Conservation (phyloP, 2,888 invertebrate species). For the Neoascia interrupta region DNA sequence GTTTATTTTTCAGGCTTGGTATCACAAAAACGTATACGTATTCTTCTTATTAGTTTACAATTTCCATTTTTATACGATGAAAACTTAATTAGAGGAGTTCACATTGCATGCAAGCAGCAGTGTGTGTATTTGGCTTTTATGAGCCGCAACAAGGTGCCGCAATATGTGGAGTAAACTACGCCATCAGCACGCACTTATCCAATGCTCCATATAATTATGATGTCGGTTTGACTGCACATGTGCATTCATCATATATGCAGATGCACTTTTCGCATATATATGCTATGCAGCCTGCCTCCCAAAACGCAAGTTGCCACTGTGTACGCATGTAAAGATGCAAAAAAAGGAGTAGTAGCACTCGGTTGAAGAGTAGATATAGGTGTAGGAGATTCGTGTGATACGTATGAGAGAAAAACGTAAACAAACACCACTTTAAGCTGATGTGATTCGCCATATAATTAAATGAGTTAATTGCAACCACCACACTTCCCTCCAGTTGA, state of each 20-base stretch:
- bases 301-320: slow-evolving; percentile 2
- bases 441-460: slow-evolving; percentile 60
- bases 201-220: slow-evolving; percentile 58
- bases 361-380: slow-evolving; percentile 4
- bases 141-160: slow-evolving; percentile 56
- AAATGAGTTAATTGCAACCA: slow-evolving; percentile 41
- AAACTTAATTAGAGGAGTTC: slow-evolving; percentile 66
- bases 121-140: slow-evolving; percentile 38
- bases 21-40: no score
- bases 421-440: neutral
- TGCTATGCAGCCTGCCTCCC: slow-evolving; percentile 5
- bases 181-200: slow-evolving; percentile 61
- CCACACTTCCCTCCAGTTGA: neutral
- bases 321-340: neutral
- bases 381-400: slow-evolving; percentile 49
- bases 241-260: neutral
- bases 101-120: slow-evolving; percentile 57
- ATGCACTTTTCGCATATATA: neutral
- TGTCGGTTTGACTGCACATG: slow-evolving; percentile 20
- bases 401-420: slow-evolving; percentile 25
- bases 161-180: slow-evolving; percentile 29
- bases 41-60: slow-evolving; percentile 37
- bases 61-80: slow-evolving; percentile 48
- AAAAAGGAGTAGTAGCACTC: neutral
- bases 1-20: no score